Base-by-base conservation (phyloP, 2,888 invertebrate genomes). In the Micropterix aruncella region DNA sequence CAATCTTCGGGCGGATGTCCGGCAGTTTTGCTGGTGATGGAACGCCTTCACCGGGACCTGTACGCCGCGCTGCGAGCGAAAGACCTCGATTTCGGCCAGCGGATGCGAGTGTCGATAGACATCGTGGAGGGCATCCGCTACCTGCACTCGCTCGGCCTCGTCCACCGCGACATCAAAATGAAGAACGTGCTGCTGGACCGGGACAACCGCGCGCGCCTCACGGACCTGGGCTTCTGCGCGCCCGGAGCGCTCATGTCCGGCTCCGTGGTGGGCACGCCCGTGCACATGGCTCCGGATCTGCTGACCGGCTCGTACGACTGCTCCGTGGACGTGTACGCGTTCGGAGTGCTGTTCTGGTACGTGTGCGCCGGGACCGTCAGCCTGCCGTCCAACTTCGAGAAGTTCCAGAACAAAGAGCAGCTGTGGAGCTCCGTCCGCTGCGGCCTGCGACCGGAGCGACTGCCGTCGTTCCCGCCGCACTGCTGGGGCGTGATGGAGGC, bases 281-380 rank as follows among this genome's bases (percentile, higher is more conserved):
- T 89, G 46, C 91, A 92, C 61, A 91, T 92, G 91, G 90, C 91
- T 9, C 92, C 92, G 0, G 91, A 92, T 60, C 69, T 92, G 42
- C 73, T 90, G 47, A 78, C 77, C 12, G 87, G 89, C 0, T 77
- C 78, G 48, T 91, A 91, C 56, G 85, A 88, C 57, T 81, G 80
- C 48, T 79, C 80, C 47, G 90, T 92, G 5, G 91, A 92, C 56
- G 84, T 91, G 0, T 92, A 91, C 57, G 91, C 91, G 1, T 91
- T 92, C 59, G 91, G 90, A 3, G 84, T 92, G 47, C 65, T 91
- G 37, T 89, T 91, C 63, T 91, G 91, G 91, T 91, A 90, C 55
- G 75, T 90, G 44, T 91, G 90, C 60, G 84, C 90, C 0, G 89
- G 89, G 0, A 80, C 83, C 56, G 81, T 88, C 1, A 75, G 75